Conservation (phyloP, 2,888 invertebrate genomes). For the Rotaria socialis region DNA sequence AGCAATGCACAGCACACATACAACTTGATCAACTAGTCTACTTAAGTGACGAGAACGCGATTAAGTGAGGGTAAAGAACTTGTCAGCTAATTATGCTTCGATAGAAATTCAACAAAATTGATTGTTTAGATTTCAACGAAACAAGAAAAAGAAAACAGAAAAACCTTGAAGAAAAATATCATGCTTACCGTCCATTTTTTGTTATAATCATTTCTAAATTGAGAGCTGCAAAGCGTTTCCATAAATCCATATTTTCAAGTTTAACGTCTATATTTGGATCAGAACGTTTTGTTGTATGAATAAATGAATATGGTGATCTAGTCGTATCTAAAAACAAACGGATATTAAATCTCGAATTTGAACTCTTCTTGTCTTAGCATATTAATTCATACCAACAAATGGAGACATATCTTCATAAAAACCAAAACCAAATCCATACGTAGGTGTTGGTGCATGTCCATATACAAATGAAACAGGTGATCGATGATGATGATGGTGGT, state of each 20-base stretch:
- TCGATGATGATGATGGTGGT: not conserved
- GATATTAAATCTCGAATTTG: too few relatives aligned
- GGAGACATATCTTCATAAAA: constrained; percentile 5
- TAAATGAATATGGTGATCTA: not conserved
- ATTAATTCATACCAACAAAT: not conserved
- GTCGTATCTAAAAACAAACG: not conserved
- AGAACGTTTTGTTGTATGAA: constrained; percentile 41
- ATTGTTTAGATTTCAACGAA: too few relatives aligned
- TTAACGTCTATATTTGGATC: constrained; percentile 47
- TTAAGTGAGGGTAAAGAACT: not conserved
- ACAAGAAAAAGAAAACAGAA: too few relatives aligned
- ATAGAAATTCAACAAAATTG: not conserved
- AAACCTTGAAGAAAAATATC: too few relatives aligned
- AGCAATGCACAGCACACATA: not conserved
- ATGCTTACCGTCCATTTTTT: constrained; percentile 55
- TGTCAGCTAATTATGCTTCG: not conserved
- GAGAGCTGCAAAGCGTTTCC: constrained; percentile 52
- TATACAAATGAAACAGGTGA: not conserved
- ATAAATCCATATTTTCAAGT: constrained; percentile 52
- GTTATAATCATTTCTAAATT: constrained; percentile 57
- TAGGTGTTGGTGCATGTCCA: not conserved
- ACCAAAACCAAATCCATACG: constrained; percentile 33
- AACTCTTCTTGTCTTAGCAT: too few relatives aligned
- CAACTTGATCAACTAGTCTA: constrained; percentile 29
- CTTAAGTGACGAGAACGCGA: constrained; percentile 10